Conservation (phyloP, 1,140 invertebrate genomes). For the Papilio helenus region DNA sequence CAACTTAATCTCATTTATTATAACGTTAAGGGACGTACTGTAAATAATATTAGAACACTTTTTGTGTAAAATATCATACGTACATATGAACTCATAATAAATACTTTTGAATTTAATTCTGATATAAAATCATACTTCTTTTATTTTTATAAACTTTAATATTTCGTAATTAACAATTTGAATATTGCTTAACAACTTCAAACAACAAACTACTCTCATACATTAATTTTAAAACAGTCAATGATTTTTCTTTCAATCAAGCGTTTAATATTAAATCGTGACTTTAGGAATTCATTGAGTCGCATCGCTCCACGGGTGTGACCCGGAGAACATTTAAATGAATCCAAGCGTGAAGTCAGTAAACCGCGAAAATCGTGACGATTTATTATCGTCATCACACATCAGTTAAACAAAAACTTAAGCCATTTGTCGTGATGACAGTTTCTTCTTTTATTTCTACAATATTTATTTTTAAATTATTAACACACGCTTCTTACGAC, state of each 20-base stretch:
- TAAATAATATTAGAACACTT: constrained; percentile 13
- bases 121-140: too few relatives aligned
- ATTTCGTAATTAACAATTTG: too few relatives aligned
- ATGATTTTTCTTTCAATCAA: background rate
- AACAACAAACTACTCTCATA: background rate
- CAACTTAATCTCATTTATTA: constrained; percentile 29
- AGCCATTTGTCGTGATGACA: background rate
- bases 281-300: background rate
- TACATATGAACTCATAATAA: background rate
- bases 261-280: constrained; percentile 1
- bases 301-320: background rate
- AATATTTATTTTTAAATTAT: background rate
- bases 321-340: background rate
- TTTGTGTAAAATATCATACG: constrained; percentile 3
- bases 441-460: too few relatives aligned
- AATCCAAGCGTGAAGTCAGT: background rate
- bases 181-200: background rate
- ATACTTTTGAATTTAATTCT: background rate
- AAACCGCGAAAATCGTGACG: background rate
- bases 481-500: background rate
- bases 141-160: too few relatives aligned
- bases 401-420: background rate
- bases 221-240: background rate
- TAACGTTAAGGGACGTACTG: constrained; percentile 5
- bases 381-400: constrained; percentile 12